Evolutionary conservation across 2,113 vertebrate genomes (phyloP).

Genomic region (Melanerpes formicivorus): DNA sequence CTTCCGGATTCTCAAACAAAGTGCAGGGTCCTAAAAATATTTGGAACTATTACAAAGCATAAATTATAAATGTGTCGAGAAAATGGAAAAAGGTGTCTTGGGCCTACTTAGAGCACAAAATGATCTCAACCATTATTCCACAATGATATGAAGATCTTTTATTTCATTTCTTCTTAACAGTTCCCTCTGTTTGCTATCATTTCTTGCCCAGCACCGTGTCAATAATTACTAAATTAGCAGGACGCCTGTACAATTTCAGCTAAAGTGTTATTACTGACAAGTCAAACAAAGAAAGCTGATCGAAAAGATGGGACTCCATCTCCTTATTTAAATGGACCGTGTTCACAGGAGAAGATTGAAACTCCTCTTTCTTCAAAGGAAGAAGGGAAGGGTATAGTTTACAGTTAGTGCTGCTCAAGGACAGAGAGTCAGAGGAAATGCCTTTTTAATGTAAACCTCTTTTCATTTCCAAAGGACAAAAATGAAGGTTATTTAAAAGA

Average conservation of each 20-base stretch:
- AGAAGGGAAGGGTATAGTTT: constrained; percentile 77
- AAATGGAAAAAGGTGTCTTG: constrained; percentile 81
- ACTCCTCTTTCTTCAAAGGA: constrained; percentile 77
- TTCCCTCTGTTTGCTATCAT: constrained; percentile 90
- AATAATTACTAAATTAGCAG: constrained; percentile 94
- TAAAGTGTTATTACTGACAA: constrained; percentile 88
- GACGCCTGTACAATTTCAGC: constrained; percentile 88
- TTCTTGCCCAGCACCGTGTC: constrained; percentile 87
- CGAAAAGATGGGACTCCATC: constrained; percentile 85
- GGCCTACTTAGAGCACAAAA: constrained; percentile 78
- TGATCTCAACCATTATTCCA: constrained; percentile 81
- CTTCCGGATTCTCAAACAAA: constrained; percentile 78
- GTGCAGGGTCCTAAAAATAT: constrained; percentile 82
- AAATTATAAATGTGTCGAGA: constrained; percentile 85
- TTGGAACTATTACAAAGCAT: constrained; percentile 86
- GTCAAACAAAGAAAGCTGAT: constrained; percentile 89
- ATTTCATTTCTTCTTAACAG: constrained; percentile 82
- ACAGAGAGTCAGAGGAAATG: constrained; percentile 78
- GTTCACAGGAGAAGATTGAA: constrained; percentile 79
- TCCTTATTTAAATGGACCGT: constrained; percentile 89
- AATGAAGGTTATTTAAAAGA: constrained; percentile 83
- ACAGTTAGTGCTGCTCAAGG: constrained; percentile 81
- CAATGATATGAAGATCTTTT: constrained; percentile 81
- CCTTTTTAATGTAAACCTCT: constrained; percentile 81
- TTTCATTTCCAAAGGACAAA: constrained; percentile 80